Evolutionary conservation across 2,113 vertebrate genomes (phyloP).

Genomic region (Oophaga pumilio): DNA sequence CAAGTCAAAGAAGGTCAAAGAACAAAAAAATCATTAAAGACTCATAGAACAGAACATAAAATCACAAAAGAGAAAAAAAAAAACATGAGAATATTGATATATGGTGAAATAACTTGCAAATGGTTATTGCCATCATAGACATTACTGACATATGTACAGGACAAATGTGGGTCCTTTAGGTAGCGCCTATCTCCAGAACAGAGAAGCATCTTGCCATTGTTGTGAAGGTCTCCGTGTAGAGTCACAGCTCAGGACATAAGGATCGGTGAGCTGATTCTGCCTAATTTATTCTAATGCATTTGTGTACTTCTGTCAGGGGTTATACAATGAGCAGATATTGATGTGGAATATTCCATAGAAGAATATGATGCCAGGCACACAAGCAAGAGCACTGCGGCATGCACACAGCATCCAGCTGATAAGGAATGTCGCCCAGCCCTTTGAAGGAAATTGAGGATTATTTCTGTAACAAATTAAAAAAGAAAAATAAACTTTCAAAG

Average conservation of each 20-base stretch:
- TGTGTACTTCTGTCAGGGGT: background rate
- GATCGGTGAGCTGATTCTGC: too few relatives aligned
- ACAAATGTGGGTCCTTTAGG: too few relatives aligned
- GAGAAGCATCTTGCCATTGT: too few relatives aligned
- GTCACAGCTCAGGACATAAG: too few relatives aligned
- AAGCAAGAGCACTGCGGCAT: background rate
- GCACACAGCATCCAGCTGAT: slow-evolving; percentile 16
- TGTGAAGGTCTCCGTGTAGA: too few relatives aligned
- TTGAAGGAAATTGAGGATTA: background rate
- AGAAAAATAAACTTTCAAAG: slow-evolving; percentile 50
- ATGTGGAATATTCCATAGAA: background rate
- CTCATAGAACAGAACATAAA: background rate
- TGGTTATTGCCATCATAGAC: too few relatives aligned
- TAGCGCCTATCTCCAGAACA: too few relatives aligned
- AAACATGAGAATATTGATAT: background rate
- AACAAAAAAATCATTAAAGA: background rate
- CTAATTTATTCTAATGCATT: too few relatives aligned
- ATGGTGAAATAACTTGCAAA: too few relatives aligned
- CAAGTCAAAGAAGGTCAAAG: background rate
- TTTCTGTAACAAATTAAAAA: background rate
- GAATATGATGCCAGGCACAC: background rate
- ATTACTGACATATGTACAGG: too few relatives aligned
- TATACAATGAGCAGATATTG: background rate
- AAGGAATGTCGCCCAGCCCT: background rate
- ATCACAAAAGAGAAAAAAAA: background rate